Evolutionary conservation across 2,888 invertebrate genomes (phyloP).

Genomic region (Meiosimyza decipiens): DNA sequence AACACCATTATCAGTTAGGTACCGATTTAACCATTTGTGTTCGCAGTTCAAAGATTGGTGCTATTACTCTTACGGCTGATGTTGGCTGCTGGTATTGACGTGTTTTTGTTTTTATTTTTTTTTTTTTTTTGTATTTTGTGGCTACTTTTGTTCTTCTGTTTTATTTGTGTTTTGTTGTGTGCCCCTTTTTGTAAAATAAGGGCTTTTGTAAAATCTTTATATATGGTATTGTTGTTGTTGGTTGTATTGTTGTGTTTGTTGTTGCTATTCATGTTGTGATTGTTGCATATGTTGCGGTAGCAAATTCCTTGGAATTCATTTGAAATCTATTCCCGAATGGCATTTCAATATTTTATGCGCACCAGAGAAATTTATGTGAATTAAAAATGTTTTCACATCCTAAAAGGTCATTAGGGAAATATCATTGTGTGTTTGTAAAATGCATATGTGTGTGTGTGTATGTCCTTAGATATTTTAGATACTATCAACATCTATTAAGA

Average conservation of each 20-base stretch:
- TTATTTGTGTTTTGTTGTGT: neutral
- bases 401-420: constrained; percentile 29
- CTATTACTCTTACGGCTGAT: no score
- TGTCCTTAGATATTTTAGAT: neutral
- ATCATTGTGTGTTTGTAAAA: neutral
- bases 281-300: constrained; percentile 9
- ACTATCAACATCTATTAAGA: neutral
- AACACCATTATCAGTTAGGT: neutral
- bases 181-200: neutral
- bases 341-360: constrained; percentile 11
- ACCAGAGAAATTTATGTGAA: constrained; percentile 13
- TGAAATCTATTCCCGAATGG: neutral
- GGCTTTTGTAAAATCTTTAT: constrained; percentile 5
- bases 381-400: constrained; percentile 3
- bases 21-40: constrained; percentile 26
- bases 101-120: neutral
- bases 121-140: neutral
- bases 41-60: no score
- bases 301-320: constrained; percentile 27
- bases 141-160: no score
- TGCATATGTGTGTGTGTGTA: neutral
- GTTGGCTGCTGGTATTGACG: neutral
- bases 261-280: neutral
- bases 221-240: neutral
- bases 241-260: neutral